Percentiles rank a stretch among this genome's conserved stretches.
phyloP scores from a whole-genome alignment of 2,113 vertebrate genomes.

The Tapirus terrestris region DNA sequence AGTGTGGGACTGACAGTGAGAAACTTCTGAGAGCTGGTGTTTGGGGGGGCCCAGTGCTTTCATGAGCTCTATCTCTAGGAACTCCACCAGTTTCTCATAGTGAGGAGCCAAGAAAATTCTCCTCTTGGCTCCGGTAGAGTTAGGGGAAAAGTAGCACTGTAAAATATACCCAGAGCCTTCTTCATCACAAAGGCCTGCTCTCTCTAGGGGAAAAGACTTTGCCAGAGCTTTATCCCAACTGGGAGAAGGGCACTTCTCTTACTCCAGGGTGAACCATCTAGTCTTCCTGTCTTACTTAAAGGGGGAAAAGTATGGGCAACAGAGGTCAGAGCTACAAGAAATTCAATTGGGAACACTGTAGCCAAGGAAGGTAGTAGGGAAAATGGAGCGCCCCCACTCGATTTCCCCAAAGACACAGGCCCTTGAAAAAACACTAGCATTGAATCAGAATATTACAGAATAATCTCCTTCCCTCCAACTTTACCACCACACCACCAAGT shows the following conservation, averaged over 20 bases:
- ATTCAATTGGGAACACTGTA: not conserved
- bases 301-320: not conserved
- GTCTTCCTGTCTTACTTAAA: not conserved
- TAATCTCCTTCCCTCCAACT: not conserved
- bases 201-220: not conserved
- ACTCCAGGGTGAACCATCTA: not conserved
- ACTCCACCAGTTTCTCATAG: not conserved
- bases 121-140: not conserved
- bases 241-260: not conserved
- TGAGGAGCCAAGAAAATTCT: not conserved
- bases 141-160: not conserved
- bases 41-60: not conserved
- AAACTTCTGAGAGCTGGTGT: not conserved
- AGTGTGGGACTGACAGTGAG: not conserved
- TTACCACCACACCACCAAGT: too few relatives aligned
- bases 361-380: not conserved
- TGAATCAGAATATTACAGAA: not conserved
- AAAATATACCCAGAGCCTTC: too few relatives aligned
- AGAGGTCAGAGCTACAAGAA: not conserved
- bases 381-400: too few relatives aligned
- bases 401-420: not conserved
- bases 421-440: not conserved
- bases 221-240: too few relatives aligned
- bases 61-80: not conserved
- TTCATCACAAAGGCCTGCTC: not conserved